These are phyloP conservation scores for Alethe castanea DNA, from an alignment of 2,113 vertebrate genomes.

Conservation along the genomic window DNA sequence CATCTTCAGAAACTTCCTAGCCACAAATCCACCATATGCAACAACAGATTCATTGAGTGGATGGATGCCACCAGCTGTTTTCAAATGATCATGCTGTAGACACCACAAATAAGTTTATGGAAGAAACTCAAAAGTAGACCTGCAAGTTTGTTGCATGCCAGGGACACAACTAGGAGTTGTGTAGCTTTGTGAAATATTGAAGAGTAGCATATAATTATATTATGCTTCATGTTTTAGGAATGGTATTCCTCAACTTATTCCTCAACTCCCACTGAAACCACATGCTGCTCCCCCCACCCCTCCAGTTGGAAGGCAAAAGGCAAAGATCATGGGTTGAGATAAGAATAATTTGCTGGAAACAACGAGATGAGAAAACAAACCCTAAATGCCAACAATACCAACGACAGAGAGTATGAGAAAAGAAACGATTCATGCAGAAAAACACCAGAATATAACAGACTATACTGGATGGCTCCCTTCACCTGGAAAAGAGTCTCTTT, in stretches of 20 bases:
- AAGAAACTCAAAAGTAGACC: background rate
- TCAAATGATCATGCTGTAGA: background rate
- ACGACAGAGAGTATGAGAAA: background rate
- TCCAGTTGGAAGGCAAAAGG: background rate
- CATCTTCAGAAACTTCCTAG: background rate
- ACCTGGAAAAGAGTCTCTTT: background rate
- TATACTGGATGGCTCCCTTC: background rate
- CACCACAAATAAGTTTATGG: background rate
- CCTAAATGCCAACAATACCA: background rate
- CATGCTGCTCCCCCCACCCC: fast-evolving
- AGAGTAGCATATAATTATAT: background rate
- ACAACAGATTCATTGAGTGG: background rate
- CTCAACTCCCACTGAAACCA: background rate
- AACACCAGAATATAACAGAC: background rate
- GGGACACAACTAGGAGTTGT: background rate
- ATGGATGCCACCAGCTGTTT: background rate
- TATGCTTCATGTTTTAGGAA: background rate
- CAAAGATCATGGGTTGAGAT: background rate
- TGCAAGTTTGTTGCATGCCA: background rate
- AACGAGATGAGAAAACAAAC: background rate
- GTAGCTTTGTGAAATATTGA: background rate
- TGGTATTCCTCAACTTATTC: background rate
- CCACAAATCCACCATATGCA: background rate
- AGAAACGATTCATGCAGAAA: fast-evolving
- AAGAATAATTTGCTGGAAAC: background rate